Conservation (phyloP, 2,113 vertebrate species). For the Promerops cafer region DNA sequence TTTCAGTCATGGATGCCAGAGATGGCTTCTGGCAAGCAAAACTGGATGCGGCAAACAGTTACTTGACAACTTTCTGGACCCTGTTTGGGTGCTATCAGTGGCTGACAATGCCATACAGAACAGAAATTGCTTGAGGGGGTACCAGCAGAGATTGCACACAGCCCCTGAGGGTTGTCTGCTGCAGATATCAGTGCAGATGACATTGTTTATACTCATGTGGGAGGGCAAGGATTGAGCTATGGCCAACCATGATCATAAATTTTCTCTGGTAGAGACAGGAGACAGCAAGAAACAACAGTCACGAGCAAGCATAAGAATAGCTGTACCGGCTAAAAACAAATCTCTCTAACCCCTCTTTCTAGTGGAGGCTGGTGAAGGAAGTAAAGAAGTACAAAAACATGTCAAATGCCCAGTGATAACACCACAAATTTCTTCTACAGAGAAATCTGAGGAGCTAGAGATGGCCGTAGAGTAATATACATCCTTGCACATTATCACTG, state of each 20-base stretch:
- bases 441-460: not conserved
- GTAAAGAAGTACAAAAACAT: not conserved
- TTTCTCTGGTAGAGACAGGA: not conserved
- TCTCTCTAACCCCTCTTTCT: not conserved
- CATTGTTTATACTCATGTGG: conserved; percentile 32
- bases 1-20: conserved; percentile 56
- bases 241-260: conserved; percentile 24
- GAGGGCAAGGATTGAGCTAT: conserved; percentile 44
- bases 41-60: conserved; percentile 57
- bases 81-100: conserved; percentile 64
- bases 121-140: conserved; percentile 45
- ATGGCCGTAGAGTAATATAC: not conserved
- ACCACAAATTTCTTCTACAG: not conserved
- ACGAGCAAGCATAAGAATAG: not conserved
- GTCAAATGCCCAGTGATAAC: not conserved
- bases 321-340: not conserved
- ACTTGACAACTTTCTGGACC: conserved; percentile 67
- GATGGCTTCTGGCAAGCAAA: conserved; percentile 60
- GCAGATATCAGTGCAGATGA: conserved; percentile 53
- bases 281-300: not conserved
- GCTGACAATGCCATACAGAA: conserved; percentile 53
- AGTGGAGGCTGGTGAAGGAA: not conserved
- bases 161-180: conserved; percentile 59
- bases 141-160: conserved; percentile 52
- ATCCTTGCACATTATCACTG: not conserved